Conservation (phyloP, 2,113 vertebrate species). For the crab-eating macaque (Macaca fascicularis) region DNA sequence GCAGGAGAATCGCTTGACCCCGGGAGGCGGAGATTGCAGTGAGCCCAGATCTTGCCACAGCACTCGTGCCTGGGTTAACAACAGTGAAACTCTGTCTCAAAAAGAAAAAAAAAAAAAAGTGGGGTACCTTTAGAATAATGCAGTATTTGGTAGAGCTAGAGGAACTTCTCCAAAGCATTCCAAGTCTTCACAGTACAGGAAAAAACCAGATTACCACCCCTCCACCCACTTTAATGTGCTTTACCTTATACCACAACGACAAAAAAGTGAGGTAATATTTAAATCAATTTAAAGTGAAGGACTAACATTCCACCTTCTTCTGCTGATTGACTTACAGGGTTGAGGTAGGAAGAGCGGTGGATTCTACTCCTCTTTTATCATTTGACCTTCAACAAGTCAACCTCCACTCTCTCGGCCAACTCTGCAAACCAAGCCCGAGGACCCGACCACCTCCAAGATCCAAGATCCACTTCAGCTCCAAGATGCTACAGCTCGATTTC, state of each 20-base stretch:
- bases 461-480: background rate
- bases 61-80: too few species aligned
- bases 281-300: background rate
- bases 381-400: conserved; percentile 10
- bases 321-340: background rate
- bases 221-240: background rate
- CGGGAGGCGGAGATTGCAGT: too few species aligned
- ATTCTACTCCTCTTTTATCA: background rate
- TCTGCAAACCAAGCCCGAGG: background rate
- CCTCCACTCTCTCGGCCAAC: background rate
- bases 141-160: background rate
- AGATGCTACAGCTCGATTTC: background rate
- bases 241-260: background rate
- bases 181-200: background rate
- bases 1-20: too few species aligned
- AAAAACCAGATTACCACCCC: background rate
- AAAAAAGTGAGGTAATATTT: background rate
- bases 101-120: background rate
- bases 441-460: background rate
- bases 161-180: background rate
- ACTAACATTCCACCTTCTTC: background rate
- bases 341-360: background rate
- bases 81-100: background rate
- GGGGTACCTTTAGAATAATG: background rate
- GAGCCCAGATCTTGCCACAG: too few species aligned